Evolutionary conservation across 2,888 invertebrate species (phyloP), one percentile per base, ranked within the genome.

Genomic region (Dynastes grantii): DNA sequence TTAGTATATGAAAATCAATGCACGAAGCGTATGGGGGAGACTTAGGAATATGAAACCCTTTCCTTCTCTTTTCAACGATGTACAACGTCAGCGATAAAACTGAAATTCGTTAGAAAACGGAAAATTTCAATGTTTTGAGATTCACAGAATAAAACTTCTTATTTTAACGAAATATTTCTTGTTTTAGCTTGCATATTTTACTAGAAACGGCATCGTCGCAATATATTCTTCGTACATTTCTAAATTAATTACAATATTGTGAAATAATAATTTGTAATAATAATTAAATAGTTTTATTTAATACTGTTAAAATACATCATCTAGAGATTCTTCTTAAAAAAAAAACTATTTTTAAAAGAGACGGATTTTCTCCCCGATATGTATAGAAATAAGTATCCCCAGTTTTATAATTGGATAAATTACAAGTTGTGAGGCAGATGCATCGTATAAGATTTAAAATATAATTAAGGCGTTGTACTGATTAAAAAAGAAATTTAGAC

Each of bases 1-100:
- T 81, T 82, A 58, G 64, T 68, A 78, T 78, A 83, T 82, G 83
- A 83, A 83, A 83, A 83, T 83, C 83, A 83, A 83, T 83, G 83
- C 82, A 73, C 68, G 78, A 64, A 70, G 68, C 64, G 77, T 53
- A 77, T 63, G 70, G 73, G 77, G 80, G 76, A 76, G 76, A 79
- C 70, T 77, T 75, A 77, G 71, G 79, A 79, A 79, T 79, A 79
- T 79, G 79, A 79, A 79, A 79, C 79, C 79, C 79, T 77, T 79
- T 79, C 71, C 76, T 77, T 68, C 76, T 67, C 76, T 61, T 77
- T 61, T 67, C 76, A 67, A 61, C 76, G 64, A 37, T 64, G 65
- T 67, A 55, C 29, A 55, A 76, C 76, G 76, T 55, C 53, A 65
- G 65, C 76, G 65, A 64, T 76, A 76, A 65, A 76, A 65, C 76